phyloP scores from a whole-genome alignment of 2,113 vertebrate genomes.

The Spizaetus ornatus region DNA sequence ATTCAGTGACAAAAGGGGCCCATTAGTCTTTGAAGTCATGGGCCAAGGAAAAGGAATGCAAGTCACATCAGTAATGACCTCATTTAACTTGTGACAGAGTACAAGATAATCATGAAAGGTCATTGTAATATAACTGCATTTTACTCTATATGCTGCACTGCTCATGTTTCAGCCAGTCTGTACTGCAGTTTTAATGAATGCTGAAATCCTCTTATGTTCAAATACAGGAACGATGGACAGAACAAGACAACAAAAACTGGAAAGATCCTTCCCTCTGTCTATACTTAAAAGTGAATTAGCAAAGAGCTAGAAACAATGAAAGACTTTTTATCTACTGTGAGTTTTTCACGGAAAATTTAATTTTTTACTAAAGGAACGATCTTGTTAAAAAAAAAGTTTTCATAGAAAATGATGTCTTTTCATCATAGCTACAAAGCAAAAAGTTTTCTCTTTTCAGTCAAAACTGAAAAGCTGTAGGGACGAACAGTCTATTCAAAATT shows the following conservation, averaged over 20 bases:
- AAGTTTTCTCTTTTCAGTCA: background rate
- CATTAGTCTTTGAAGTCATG: constrained; percentile 51
- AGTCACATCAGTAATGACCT: constrained; percentile 63
- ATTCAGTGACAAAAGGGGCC: constrained; percentile 59
- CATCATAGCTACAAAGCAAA: background rate
- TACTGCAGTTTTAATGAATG: background rate
- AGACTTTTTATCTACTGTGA: background rate
- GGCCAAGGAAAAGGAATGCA: constrained; percentile 47
- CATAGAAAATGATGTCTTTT: background rate
- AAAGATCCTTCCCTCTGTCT: background rate
- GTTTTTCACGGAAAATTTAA: background rate
- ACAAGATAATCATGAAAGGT: constrained; percentile 57
- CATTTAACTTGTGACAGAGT: constrained; percentile 53
- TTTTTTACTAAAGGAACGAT: background rate
- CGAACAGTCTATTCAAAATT: background rate
- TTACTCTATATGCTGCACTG: background rate
- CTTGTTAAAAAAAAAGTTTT: background rate
- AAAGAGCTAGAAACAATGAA: background rate
- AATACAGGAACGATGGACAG: background rate
- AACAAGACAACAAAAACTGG: background rate
- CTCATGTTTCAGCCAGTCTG: background rate
- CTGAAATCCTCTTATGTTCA: background rate
- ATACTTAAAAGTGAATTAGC: background rate
- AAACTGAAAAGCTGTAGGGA: background rate
- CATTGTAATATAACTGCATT: background rate